Evolutionary conservation across 2,113 vertebrate species (phyloP), one percentile per base, ranked within the genome.

Genomic region (Ctenomys sociabilis): DNA sequence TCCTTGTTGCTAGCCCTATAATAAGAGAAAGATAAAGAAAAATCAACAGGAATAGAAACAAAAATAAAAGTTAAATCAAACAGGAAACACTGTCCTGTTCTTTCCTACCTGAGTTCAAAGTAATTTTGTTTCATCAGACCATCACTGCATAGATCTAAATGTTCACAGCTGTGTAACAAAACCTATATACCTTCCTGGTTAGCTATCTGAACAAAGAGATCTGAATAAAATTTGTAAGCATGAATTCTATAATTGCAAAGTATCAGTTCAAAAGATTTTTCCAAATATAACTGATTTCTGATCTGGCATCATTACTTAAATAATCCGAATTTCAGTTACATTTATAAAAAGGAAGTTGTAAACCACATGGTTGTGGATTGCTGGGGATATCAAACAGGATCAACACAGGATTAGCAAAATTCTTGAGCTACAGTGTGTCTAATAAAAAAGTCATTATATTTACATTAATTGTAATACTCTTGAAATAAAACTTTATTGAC

Each of bases 271-370:
- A 83, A 78, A 59, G n/a, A 12, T 96, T 30, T 57, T 68, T 90
- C 4, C 21, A 92, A 92, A 85, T 14, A 22, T 40, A 57, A 30
- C 22, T 32, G 24, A n/a, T 78, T 89, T 90, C 45, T 81, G 12
- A 82, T 12, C 49, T 90, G 5, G 10, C 32, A 80, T 17, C 75
- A 70, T 68, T 66, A n/a, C 45, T 94, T 57, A 85, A 68, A 6
- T 68, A 45, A 32, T 89, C 54, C 88, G 45, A 95, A 81, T 68
- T 95, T 94, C 30, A 59, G 16, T 68, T 75, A 85, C 3, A 83
- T 68, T 77, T 95, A 19, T 63, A 14, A 24, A 80, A 95, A 35
- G 7, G 2, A 85, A 21, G 10, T 40, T 54, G 85, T 77, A 88
- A 87, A 49, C 83, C 88, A 64, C 3, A 45, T 59, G 3, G 64